These are phyloP conservation scores for Stomatorhinus walkeri DNA, from an alignment of 2,797 vertebrate genomes.

Conservation along the genomic window DNA sequence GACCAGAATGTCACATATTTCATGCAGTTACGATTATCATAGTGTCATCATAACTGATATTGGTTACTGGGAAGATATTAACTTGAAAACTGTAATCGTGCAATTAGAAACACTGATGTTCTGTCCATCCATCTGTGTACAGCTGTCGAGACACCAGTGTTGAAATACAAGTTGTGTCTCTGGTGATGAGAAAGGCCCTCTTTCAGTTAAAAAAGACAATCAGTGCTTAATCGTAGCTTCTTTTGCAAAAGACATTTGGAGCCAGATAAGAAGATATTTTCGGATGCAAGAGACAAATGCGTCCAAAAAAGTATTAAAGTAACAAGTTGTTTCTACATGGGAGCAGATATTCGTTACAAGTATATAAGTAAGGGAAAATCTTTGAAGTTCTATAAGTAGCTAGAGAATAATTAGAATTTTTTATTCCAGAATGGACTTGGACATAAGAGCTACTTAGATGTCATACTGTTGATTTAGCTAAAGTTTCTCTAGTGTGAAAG, in stretches of 20 bases:
- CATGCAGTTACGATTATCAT: background rate
- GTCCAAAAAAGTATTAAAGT: background rate
- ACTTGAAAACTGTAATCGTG: background rate
- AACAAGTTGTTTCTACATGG: background rate
- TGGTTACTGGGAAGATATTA: background rate
- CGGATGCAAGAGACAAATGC: background rate
- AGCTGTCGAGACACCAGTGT: background rate
- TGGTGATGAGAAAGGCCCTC: background rate
- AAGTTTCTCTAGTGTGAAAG: conserved; percentile 19
- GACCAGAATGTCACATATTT: background rate
- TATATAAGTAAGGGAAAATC: background rate
- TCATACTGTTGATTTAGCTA: background rate
- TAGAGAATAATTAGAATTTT: background rate
- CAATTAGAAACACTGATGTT: background rate
- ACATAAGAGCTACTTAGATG: background rate
- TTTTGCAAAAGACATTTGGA: background rate
- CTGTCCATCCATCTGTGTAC: background rate
- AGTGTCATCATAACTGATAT: background rate
- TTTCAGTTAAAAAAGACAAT: background rate
- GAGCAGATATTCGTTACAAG: background rate
- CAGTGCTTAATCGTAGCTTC: background rate
- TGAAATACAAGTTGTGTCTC: background rate
- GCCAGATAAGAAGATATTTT: background rate
- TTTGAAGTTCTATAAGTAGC: background rate
- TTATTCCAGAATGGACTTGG: background rate